Base-by-base conservation (phyloP, 2,113 vertebrate genomes). In the Syrmaticus mikado region DNA sequence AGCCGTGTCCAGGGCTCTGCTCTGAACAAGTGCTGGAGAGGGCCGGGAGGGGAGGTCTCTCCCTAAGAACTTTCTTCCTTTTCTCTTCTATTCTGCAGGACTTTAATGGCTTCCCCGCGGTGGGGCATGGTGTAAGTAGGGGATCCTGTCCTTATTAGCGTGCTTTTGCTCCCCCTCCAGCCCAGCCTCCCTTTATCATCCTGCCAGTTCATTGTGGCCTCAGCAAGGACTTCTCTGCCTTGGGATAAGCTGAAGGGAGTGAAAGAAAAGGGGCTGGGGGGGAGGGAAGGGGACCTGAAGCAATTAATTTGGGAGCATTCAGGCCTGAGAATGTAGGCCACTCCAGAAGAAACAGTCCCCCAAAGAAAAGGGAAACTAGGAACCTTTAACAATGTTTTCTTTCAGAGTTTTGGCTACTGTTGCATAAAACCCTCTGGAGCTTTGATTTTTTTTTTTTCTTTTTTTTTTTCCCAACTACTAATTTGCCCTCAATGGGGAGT, bases 61-160 rank as follows among this genome's bases (percentile, higher is more conserved):
- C 93, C 82, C 70, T 82, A 97, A 96, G 95, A 95, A 95, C 96
- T 81, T 87, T 91, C 92, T 94, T 95, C 95, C 94, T 94, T 96
- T 96, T 97, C 94, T 97, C 93, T 95, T 95, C 96, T 92, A 92
- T 96, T 97, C 94, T 96, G 89, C 14, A 36, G 92, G 93, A 97
- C 97, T 94, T 98, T 97, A 98, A 98, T 97, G 90, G 97, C 94
- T 97, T 97, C 95, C 97, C 98, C 8, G 93, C 88, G 43, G 98
- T 97, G 95, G 97, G 97, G 96, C 96, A 97, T 19, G 79, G 95
- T 41, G 92, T 97, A 97, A 91, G 97, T 97, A 97, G 97, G 98
- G 96, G 98, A 98, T 97, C 98, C 98, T 98, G 98, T 97, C 97
- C 98, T 98, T 98, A 98, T 98, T 98, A 98, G 96, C n/a, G 64